Conservation (phyloP, 2,113 vertebrate species). For the Ceratotherium simum region DNA sequence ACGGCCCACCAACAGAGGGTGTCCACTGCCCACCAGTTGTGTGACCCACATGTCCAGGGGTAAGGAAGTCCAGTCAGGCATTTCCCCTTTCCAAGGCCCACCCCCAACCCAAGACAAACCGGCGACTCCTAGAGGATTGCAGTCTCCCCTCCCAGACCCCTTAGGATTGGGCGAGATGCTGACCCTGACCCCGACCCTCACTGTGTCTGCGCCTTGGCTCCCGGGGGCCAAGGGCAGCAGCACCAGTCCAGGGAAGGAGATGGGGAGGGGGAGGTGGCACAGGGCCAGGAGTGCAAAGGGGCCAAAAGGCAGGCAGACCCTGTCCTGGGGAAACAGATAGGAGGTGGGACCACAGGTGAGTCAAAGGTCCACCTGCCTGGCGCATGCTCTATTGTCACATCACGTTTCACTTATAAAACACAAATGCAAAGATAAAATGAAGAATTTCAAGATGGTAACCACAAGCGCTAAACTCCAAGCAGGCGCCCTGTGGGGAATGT, state of each 20-base stretch:
- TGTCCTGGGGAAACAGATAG: background rate
- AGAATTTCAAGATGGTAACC: background rate
- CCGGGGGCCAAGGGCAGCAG: background rate
- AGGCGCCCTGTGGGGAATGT: background rate
- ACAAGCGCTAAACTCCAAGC: background rate
- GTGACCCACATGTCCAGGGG: background rate
- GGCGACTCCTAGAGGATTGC: background rate
- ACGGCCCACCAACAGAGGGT: rapidly evolving
- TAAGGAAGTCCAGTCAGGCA: background rate
- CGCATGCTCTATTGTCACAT: too few species aligned
- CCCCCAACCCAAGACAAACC: background rate
- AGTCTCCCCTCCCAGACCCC: background rate
- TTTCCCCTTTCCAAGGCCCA: background rate
- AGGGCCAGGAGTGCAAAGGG: background rate
- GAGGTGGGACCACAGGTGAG: background rate
- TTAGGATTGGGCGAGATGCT: background rate
- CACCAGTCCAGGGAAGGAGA: background rate
- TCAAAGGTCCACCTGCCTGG: background rate
- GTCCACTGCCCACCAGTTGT: background rate
- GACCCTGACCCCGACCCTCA: background rate
- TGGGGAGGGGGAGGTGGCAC: too few species aligned
- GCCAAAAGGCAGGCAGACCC: background rate
- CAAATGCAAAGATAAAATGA: background rate
- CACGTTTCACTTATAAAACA: background rate
- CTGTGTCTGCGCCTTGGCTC: background rate